phyloP scores from a whole-genome alignment of 2,113 vertebrate species.

The Sceloporus undulatus region DNA sequence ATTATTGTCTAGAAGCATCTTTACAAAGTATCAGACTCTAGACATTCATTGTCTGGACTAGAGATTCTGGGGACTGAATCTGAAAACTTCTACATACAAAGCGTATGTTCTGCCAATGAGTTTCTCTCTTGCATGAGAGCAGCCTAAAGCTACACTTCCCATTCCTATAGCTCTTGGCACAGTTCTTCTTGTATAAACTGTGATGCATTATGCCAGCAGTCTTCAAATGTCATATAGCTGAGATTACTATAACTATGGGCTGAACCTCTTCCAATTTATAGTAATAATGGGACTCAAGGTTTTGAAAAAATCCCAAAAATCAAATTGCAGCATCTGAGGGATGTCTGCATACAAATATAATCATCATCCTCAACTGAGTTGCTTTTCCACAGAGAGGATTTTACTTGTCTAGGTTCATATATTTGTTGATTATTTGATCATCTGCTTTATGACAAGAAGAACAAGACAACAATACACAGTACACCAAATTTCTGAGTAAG shows the following conservation, averaged over 20 bases:
- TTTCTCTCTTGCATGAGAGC: neutral
- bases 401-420: constrained; percentile 10
- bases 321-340: neutral
- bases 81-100: too few species aligned
- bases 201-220: neutral
- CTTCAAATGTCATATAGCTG: neutral
- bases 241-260: neutral
- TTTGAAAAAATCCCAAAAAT: neutral
- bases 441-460: neutral
- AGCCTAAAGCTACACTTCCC: neutral
- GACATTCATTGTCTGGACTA: too few species aligned
- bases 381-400: neutral
- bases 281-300: neutral
- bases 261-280: neutral
- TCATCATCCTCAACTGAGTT: neutral
- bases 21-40: too few species aligned
- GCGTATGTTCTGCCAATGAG: neutral
- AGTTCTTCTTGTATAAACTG: neutral
- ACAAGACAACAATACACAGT: neutral
- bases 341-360: neutral
- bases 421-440: neutral
- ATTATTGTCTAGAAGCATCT: too few species aligned
- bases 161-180: neutral
- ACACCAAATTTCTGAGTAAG: constrained; percentile 1
- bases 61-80: too few species aligned